These are phyloP conservation scores for Sanderia malayensis DNA, from an alignment of 30 jellyfish, hydroid and myxozoan genomes.

Conservation along the genomic window DNA sequence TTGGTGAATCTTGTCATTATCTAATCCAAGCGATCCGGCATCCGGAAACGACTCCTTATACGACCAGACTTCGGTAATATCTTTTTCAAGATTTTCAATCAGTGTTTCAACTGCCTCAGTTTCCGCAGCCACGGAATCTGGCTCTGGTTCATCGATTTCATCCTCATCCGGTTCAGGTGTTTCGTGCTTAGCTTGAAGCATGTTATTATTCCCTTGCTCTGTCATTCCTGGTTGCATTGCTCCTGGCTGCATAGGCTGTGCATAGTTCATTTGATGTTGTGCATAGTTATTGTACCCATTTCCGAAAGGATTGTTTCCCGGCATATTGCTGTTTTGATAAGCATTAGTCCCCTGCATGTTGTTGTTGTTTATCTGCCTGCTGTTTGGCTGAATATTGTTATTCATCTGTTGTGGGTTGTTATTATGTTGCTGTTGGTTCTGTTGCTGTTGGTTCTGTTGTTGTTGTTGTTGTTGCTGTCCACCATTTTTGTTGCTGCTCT, in stretches of 20 bases:
- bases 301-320: not conserved
- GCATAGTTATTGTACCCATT: conserved; percentile 5
- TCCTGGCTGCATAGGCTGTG: too few species aligned
- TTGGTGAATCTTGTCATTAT: conserved; percentile 90
- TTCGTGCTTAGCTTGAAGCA: conserved; percentile 59
- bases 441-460: conserved; percentile 24
- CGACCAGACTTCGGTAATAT: conserved; percentile 98
- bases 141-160: conserved; percentile 67
- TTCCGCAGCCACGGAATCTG: conserved; percentile 78
- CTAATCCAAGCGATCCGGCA: conserved; percentile 94
- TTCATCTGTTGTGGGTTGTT: conserved; percentile 6
- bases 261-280: conserved; percentile 29
- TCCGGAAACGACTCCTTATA: conserved; percentile 81
- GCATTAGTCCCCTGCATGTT: not conserved
- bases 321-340: not conserved
- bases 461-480: conserved; percentile 1
- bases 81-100: conserved; percentile 91
- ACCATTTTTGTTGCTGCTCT: conserved; percentile 18
- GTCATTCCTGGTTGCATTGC: conserved; percentile 46
- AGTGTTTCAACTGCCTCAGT: conserved; percentile 94
- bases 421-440: not conserved
- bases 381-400: conserved; percentile 9
- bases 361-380: not conserved
- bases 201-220: conserved; percentile 2
- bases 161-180: conserved; percentile 68